A percentile compares a stretch with the other conserved stretches of the same genome.
Evolutionary conservation across 1,140 invertebrate genomes (phyloP).

Genomic region (Drosophila grimshawi): DNA sequence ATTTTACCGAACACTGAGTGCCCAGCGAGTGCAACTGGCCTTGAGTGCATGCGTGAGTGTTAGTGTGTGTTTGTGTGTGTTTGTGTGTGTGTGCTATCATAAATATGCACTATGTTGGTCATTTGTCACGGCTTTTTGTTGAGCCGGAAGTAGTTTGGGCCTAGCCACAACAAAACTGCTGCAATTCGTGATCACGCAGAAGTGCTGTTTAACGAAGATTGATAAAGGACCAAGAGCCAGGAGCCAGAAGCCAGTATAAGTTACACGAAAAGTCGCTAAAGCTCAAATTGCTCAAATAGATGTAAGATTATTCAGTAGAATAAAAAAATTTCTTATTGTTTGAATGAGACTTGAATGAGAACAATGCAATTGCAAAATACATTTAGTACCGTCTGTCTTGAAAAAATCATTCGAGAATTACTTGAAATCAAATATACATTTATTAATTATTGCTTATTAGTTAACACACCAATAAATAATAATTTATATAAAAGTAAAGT

Average conservation of each 20-base stretch:
- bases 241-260: neutral
- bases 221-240: slow-evolving; percentile 54
- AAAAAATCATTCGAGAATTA: no score
- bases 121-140: slow-evolving; percentile 71
- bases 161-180: slow-evolving; percentile 36
- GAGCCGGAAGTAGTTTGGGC: slow-evolving; percentile 24
- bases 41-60: slow-evolving; percentile 45
- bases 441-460: neutral
- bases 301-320: neutral
- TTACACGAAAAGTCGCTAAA: neutral
- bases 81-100: slow-evolving; percentile 55
- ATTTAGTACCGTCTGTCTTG: no score
- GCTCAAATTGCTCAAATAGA: neutral
- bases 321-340: no score
- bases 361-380: no score
- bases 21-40: slow-evolving; percentile 53
- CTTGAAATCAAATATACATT: slow-evolving; percentile 3
- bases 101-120: slow-evolving; percentile 78
- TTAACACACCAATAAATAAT: no score
- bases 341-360: no score
- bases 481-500: no score
- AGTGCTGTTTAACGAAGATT: slow-evolving; percentile 70
- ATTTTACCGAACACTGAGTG: slow-evolving; percentile 59
- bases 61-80: slow-evolving; percentile 22
- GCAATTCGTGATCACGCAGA: slow-evolving; percentile 36